Percentiles rank a stretch among this genome's conserved stretches.
phyloP scores from a whole-genome alignment of 1,140 invertebrate genomes.

The Penaeus vannamei region DNA sequence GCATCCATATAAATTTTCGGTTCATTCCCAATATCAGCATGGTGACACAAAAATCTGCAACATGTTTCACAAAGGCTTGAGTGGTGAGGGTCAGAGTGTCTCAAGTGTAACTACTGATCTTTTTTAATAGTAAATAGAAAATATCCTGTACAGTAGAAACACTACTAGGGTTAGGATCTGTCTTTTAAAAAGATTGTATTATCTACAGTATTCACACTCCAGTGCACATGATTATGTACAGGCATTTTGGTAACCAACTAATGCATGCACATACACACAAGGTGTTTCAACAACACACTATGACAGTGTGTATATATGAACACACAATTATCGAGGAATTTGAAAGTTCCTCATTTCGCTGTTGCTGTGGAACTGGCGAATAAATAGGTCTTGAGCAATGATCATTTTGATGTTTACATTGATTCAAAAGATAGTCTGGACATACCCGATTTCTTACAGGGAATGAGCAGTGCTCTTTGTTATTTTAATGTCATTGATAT shows the following conservation, averaged over 20 bases:
- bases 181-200: constrained; percentile 40
- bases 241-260: constrained; percentile 37
- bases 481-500: constrained; percentile 1
- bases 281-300: constrained; percentile 40
- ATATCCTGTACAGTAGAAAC: constrained; percentile 13
- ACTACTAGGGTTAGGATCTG: constrained; percentile 18
- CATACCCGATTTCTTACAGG: constrained; percentile 8
- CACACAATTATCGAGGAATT: too few species aligned
- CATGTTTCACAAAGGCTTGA: too few species aligned
- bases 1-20: too few species aligned
- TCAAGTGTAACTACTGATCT: neutral
- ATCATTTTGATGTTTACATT: neutral
- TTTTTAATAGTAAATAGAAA: constrained; percentile 20
- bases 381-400: constrained; percentile 41
- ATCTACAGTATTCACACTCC: constrained; percentile 44
- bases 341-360: neutral
- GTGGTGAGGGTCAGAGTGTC: constrained; percentile 5
- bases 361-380: neutral
- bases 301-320: too few species aligned
- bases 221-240: constrained; percentile 39
- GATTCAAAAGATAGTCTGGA: constrained; percentile 8
- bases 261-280: constrained; percentile 41
- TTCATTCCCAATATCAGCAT: too few species aligned
- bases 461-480: constrained; percentile 5
- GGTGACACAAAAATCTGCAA: too few species aligned